Conservation (phyloP, 2,888 invertebrate genomes). For the Euclidia mi region DNA sequence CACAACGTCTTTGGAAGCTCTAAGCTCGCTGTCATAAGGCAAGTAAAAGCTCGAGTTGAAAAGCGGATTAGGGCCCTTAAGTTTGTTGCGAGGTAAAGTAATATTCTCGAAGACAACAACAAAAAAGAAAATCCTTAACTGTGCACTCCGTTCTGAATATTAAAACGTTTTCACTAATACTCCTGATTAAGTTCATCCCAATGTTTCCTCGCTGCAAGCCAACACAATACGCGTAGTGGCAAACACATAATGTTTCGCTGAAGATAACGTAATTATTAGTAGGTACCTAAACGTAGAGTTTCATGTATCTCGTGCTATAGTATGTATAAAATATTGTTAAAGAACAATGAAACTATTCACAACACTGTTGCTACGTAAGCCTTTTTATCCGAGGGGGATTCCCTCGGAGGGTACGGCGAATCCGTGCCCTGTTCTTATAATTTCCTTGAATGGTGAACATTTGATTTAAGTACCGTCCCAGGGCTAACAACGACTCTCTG, state of each 20-base stretch:
- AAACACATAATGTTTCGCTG: conserved; percentile 6
- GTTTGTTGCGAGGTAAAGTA: conserved; percentile 85
- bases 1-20: conserved; percentile 76
- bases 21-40: conserved; percentile 85
- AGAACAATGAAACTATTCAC: conserved; percentile 71
- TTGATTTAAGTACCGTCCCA: conserved; percentile 89
- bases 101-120: conserved; percentile 81
- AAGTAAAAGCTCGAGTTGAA: conserved; percentile 84
- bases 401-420: conserved; percentile 71
- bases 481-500: conserved; percentile 81
- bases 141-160: conserved; percentile 73
- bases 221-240: conserved; percentile 13
- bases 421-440: conserved; percentile 86
- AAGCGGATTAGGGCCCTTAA: conserved; percentile 87
- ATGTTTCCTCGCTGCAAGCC: conserved; percentile 47
- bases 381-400: conserved; percentile 78
- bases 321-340: conserved; percentile 51
- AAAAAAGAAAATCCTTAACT: conserved; percentile 70
- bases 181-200: conserved; percentile 64
- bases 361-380: conserved; percentile 73
- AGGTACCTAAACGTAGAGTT: not conserved
- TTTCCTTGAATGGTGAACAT: conserved; percentile 88
- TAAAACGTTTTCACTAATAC: conserved; percentile 69
- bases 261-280: not conserved
- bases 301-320: not conserved